A percentile compares a stretch with the other conserved stretches of the same genome.
These are phyloP conservation scores for Phorcus lineatus DNA, from an alignment of 2,888 invertebrate genomes.

Conservation along the genomic window DNA sequence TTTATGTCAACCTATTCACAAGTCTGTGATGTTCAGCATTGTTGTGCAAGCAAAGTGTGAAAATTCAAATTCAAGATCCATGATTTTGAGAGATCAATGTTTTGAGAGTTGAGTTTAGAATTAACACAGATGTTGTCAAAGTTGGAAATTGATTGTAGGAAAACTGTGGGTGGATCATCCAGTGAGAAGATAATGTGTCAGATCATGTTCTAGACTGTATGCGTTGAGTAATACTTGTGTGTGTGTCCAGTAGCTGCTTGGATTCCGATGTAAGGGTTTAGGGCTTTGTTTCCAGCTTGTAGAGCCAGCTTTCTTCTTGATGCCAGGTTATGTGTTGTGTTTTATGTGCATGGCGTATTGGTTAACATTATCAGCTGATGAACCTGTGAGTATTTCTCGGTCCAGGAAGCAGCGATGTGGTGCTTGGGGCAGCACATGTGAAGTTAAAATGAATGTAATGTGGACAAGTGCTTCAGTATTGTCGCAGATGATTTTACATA, in stretches of 20 bases:
- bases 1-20: no score
- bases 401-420: background rate
- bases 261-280: background rate
- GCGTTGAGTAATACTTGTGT: background rate
- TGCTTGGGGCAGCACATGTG: no score
- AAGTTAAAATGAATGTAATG: background rate
- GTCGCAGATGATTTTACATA: slow-evolving; percentile 7
- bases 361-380: background rate
- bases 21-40: no score
- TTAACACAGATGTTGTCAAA: slow-evolving; percentile 11
- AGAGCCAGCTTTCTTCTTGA: background rate
- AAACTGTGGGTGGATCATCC: background rate
- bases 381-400: slow-evolving; percentile 5
- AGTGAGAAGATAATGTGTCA: background rate
- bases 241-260: background rate
- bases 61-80: no score
- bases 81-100: background rate
- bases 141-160: slow-evolving; percentile 11
- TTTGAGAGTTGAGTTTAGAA: background rate
- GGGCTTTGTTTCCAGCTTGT: slow-evolving; percentile 9
- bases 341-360: slow-evolving; percentile 13
- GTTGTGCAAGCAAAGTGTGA: no score
- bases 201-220: background rate
- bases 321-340: slow-evolving; percentile 14
- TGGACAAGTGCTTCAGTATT: slow-evolving; percentile 15